Evolutionary conservation across 1,140 invertebrate species (phyloP), one percentile per base, ranked within the genome.

Genomic region (Spodoptera frugiperda): DNA sequence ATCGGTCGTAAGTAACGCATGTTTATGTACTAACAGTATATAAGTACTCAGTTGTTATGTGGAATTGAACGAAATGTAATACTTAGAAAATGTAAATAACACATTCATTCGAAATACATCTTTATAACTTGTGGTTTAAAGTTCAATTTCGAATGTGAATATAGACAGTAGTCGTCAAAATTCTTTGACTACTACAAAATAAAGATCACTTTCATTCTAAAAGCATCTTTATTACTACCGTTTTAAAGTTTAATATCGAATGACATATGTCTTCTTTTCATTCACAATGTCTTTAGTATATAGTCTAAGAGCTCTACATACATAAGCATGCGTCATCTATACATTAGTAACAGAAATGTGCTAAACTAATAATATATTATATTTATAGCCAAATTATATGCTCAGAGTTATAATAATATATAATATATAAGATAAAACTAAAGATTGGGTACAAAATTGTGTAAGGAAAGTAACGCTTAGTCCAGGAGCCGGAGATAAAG

Each of bases 311-410:
- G 15, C 15, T 53, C 2, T 17, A 39, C 33, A 39, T 17, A 39
- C 33, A 39, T 39, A 44, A 61, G 21, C 63, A 49, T 67, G 63
- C 44, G 44, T 49, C 48, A 67, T 49, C 12, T 48, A 25, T 48
- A 25, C 10, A 12, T 67, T 6, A 17, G 17, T 19, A 15, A 15
- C 10, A 44, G 30, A 44, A 46, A 63, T 63, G 59, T 63, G 15
- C 59, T 63, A 44, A 63, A 63, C 17, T 17, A 30, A 68, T n/a
- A 68, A 48, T 65, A 65, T 65, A n/a, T 65, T 17, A 57, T 11
- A 57, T 57, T n/a, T 63, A 12, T 54, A 70, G 67, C 67, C 67
- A 70, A 73, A 73, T 73, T 44, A 55, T 55, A 73, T 73, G 54
- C 54, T 75, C 57, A 75, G 10, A 44, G 21, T 67, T 25, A 67